These are phyloP conservation scores for Eupithecia inturbata DNA, from an alignment of 2,888 invertebrate genomes.

Conservation along the genomic window DNA sequence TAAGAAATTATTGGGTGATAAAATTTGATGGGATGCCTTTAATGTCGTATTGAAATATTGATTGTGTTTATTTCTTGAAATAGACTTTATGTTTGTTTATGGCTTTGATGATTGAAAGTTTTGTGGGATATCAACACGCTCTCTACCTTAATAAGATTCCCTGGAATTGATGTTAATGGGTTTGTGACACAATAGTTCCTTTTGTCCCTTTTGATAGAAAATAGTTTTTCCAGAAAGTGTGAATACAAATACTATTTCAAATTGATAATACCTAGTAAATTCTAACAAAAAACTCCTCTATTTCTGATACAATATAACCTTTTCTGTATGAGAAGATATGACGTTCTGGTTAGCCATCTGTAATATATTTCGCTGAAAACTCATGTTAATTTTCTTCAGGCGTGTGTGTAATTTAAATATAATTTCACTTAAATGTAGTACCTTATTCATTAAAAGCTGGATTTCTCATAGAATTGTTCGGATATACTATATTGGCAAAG, in stretches of 20 bases:
- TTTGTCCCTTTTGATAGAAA: not conserved
- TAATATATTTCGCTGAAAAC: not conserved
- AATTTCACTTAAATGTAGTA: not conserved
- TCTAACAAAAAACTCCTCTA: not conserved
- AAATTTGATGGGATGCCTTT: constrained; percentile 42
- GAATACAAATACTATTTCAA: not conserved
- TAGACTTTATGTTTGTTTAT: constrained; percentile 41
- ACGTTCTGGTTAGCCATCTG: not conserved
- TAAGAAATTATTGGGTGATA: constrained; percentile 42
- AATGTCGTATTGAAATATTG: constrained; percentile 44
- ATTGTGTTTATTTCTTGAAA: constrained; percentile 44
- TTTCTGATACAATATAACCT: not conserved
- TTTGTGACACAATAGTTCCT: not conserved
- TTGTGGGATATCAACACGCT: constrained; percentile 17
- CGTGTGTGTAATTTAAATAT: not conserved
- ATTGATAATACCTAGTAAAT: too few species aligned
- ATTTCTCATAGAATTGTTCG: not conserved
- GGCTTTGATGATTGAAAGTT: constrained; percentile 42
- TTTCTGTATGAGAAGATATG: not conserved
- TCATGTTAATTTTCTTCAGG: not conserved
- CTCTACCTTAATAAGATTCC: not conserved
- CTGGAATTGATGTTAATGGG: not conserved
- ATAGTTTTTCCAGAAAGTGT: not conserved
- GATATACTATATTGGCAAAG: not conserved
- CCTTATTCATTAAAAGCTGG: not conserved